phyloP scores from a whole-genome alignment of 1,140 invertebrate species.

The Papilio helenus region DNA sequence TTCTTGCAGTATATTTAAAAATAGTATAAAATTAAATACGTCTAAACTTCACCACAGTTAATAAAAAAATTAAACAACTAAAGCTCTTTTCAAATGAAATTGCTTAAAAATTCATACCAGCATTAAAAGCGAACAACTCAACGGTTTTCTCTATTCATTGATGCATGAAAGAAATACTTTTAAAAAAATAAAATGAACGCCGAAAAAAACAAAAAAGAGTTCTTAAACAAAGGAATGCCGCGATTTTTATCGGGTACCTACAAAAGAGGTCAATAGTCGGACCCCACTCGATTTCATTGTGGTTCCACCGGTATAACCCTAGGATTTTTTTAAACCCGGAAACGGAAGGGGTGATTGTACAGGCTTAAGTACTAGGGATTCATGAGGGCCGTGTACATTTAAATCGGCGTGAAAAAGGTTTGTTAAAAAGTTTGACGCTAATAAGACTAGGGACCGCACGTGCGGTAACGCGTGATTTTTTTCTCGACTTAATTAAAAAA shows the following conservation, averaged over 20 bases:
- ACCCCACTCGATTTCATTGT: slow-evolving; percentile 35
- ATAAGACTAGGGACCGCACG: not conserved
- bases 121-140: slow-evolving; percentile 13
- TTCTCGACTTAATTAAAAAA: slow-evolving; percentile 11
- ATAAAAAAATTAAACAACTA: not conserved
- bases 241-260: slow-evolving; percentile 34
- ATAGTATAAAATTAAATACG: too few relatives aligned
- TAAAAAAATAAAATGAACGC: slow-evolving; percentile 25
- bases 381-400: slow-evolving; percentile 19
- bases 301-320: slow-evolving; percentile 25
- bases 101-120: not conserved
- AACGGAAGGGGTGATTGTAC: slow-evolving; percentile 31
- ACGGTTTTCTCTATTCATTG: slow-evolving; percentile 20
- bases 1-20: not conserved
- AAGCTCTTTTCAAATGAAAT: not conserved
- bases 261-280: slow-evolving; percentile 32
- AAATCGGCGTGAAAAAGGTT: slow-evolving; percentile 29
- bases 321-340: slow-evolving; percentile 27
- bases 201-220: slow-evolving; percentile 26
- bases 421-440: slow-evolving; percentile 22
- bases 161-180: slow-evolving; percentile 26
- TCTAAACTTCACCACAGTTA: not conserved
- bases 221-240: slow-evolving; percentile 27
- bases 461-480: slow-evolving; percentile 23
- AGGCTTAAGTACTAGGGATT: slow-evolving; percentile 19